Evolutionary conservation across 2,888 invertebrate genomes (phyloP), one percentile per base, ranked within the genome.

Genomic region (Protodeltote pygarga): DNA sequence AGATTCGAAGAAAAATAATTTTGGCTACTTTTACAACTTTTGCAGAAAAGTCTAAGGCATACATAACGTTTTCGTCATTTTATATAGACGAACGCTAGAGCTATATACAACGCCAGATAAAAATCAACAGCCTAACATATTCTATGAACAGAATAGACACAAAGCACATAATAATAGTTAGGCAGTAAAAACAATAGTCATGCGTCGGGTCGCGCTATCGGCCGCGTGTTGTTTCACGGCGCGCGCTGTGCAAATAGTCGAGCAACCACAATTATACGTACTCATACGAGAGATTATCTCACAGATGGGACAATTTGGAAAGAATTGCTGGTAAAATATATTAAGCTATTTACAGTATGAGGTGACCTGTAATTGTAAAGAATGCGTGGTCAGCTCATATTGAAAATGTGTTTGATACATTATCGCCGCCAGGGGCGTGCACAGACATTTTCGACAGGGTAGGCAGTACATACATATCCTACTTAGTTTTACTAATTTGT

Each of bases 211-310:
- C 71, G 75, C 68, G 77, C 73, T 87, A 89, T 89, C 89, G 77
- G 68, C 44, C 50, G 66, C 60, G 70, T 89, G 87, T 89, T 89
- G 82, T 88, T 89, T 83, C 89, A 89, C 79, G 75, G 80, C 73
- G 77, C 66, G 20, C 77, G 66, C 82, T 83, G 80, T 72, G 77
- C 85, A 84, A 86, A 87, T 86, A 85, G 76, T 77, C 75, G 64
- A 55, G 71, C 64, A 61, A 54, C 67, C 75, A 66, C 79, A 77
- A 79, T 79, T 78, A 83, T 81, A 78, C 73, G 54, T 69, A 73
- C 75, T 48, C 60, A 53, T 28, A 47, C 4, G 33, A 31, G 38
- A 47, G 57, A 58, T 0, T 41, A 41, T 3, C 4, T n/a, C 24
- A 53, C 54, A 71, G 77, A 73, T 14, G 19, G 5, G 46, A 15